Evolutionary conservation across 2,888 invertebrate genomes (phyloP).

Genomic region (Nemapogon koenigi): DNA sequence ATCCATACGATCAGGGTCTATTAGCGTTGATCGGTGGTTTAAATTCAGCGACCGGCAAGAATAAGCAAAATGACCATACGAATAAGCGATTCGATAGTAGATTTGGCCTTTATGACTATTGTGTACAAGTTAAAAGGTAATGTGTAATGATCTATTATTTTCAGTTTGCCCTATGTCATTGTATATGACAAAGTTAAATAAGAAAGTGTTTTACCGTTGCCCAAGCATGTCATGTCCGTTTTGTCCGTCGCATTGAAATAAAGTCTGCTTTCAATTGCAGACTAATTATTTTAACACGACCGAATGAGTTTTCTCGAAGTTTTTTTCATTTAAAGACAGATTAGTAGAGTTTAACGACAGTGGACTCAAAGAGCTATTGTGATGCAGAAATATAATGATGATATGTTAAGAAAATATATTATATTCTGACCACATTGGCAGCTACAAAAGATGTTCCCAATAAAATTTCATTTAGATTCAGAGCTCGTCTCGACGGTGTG

Average conservation of each 20-base stretch:
- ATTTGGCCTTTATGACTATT: too few relatives aligned
- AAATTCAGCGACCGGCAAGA: too few relatives aligned
- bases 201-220: conserved; percentile 61
- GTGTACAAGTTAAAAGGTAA: too few relatives aligned
- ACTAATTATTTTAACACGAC: conserved; percentile 64
- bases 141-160: too few relatives aligned
- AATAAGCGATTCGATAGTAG: too few relatives aligned
- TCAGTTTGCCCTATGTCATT: too few relatives aligned
- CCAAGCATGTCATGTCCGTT: conserved; percentile 55
- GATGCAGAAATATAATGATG: conserved; percentile 50
- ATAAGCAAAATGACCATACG: too few relatives aligned
- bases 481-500: conserved; percentile 43
- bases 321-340: conserved; percentile 60
- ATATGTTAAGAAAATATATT: conserved; percentile 52
- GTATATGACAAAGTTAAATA: too few relatives aligned
- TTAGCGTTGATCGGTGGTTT: too few relatives aligned
- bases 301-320: conserved; percentile 50
- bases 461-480: conserved; percentile 61
- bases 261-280: conserved; percentile 62
- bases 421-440: conserved; percentile 46
- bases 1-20: too few relatives aligned
- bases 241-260: conserved; percentile 56
- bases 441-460: conserved; percentile 52
- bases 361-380: conserved; percentile 49
- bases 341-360: conserved; percentile 57